Evolutionary conservation across 1,140 invertebrate genomes (phyloP), one percentile per base, ranked within the genome.

Genomic region (Proctacanthus coquilletti): DNA sequence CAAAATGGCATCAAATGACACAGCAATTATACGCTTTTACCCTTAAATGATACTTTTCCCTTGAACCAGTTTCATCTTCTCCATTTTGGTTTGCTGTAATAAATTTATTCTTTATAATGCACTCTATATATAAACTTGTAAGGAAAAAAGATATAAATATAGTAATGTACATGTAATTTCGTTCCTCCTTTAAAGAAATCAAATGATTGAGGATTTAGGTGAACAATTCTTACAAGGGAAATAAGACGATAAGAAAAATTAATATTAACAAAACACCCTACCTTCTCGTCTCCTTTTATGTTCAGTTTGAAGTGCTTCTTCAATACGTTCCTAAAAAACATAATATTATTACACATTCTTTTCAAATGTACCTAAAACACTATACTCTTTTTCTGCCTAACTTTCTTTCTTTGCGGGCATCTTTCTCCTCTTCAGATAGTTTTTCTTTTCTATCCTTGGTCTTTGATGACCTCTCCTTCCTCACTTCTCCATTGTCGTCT

Each of bases 211-310:
- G n/a, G n/a, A n/a, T n/a, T n/a, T n/a, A n/a, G n/a, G n/a, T n/a
- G n/a, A n/a, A n/a, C 18, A 36, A 31, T 41, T 48, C 34, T 45
- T 55, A 35, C n/a, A n/a, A n/a, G n/a, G n/a, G n/a, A n/a, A n/a
- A n/a, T n/a, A 40, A 43, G 36, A 21, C 41, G 34, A 45, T 40
- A 36, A 37, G 31, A 31, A 32, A 13, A 34, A 25, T n/a, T 29
- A 40, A 36, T 14, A 39, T 10, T 34, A 43, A 36, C 39, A 43
- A 31, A 34, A 42, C 42, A 42, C 56, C 47, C 53, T 65, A 80
- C 78, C 76, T 71, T 80, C 79, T 47, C 80, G 72, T 36, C 78
- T 68, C 36, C 78, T 61, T 51, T 82, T 82, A 48, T 80, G 77
- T 51, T 81, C 77, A 18, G 69, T 53, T 17, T 64, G 49, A 13